phyloP scores from a whole-genome alignment of 2,797 vertebrate genomes.

The Falco cherrug region DNA sequence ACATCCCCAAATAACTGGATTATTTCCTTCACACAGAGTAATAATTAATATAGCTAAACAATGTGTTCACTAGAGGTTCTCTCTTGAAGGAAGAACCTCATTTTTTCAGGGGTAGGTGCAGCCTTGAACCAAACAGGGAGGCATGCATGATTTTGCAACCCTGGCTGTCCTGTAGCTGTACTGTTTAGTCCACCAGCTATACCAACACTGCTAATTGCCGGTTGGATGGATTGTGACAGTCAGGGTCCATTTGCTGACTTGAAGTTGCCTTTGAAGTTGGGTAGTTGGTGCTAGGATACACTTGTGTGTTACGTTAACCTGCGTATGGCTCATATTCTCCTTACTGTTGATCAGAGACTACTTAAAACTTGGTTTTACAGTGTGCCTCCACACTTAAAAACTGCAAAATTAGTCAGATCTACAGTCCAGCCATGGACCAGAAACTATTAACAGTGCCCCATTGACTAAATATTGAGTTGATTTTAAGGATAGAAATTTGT shows the following conservation, averaged over 20 bases:
- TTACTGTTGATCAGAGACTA: neutral
- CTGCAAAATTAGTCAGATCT: neutral
- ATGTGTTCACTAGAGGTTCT: neutral
- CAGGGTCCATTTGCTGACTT: neutral
- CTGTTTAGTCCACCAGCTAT: neutral
- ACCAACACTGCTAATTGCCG: neutral
- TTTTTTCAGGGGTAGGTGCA: neutral
- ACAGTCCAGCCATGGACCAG: neutral
- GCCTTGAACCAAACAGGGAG: neutral
- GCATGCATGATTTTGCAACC: neutral
- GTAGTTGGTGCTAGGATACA: constrained; percentile 26
- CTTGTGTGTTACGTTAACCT: fast-evolving
- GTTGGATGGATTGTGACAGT: neutral
- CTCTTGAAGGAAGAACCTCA: neutral
- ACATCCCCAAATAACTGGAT: neutral
- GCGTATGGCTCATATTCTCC: neutral
- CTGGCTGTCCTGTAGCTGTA: fast-evolving
- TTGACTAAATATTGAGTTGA: neutral
- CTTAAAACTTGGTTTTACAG: neutral
- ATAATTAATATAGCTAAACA: neutral
- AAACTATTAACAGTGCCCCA: neutral
- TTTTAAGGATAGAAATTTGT: neutral
- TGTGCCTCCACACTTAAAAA: neutral
- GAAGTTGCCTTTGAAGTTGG: constrained; percentile 2
- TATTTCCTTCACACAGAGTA: neutral